These are phyloP conservation scores for Empis stercorea DNA, from an alignment of 2,888 invertebrate species.

Conservation along the genomic window DNA sequence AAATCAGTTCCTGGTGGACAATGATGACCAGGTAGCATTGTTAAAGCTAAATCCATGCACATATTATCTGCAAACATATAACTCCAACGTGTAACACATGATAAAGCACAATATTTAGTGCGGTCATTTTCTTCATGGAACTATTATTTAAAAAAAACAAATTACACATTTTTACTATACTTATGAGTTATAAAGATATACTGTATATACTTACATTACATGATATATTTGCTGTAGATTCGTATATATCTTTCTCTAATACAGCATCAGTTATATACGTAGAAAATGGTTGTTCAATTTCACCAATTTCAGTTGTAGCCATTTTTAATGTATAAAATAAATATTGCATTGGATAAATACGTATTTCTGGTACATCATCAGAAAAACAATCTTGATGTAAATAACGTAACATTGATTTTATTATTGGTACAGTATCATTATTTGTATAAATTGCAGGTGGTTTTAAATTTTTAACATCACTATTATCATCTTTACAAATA, in stretches of 20 bases:
- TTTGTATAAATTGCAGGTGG: slow-evolving; percentile 37
- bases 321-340: slow-evolving; percentile 27
- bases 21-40: slow-evolving; percentile 33
- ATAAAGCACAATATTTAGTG: slow-evolving; percentile 34
- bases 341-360: slow-evolving; percentile 25
- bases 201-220: slow-evolving; percentile 30
- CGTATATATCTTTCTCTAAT: slow-evolving; percentile 25
- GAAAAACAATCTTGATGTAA: slow-evolving; percentile 18
- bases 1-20: slow-evolving; percentile 21
- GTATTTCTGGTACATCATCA: slow-evolving; percentile 16
- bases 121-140: slow-evolving; percentile 33
- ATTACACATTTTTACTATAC: too few species aligned
- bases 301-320: slow-evolving; percentile 22
- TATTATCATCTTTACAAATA: slow-evolving; percentile 19
- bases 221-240: slow-evolving; percentile 25
- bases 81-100: slow-evolving; percentile 35
- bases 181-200: slow-evolving; percentile 1
- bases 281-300: slow-evolving; percentile 16
- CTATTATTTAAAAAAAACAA: slow-evolving; percentile 19
- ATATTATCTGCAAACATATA: slow-evolving; percentile 38
- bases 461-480: slow-evolving; percentile 13
- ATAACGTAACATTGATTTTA: slow-evolving; percentile 26
- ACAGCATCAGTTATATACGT: slow-evolving; percentile 21
- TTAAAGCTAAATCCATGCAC: slow-evolving; percentile 33
- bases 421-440: slow-evolving; percentile 22